These are phyloP conservation scores for Nasonia oneida DNA, from an alignment of 2,888 invertebrate species.

Conservation along the genomic window DNA sequence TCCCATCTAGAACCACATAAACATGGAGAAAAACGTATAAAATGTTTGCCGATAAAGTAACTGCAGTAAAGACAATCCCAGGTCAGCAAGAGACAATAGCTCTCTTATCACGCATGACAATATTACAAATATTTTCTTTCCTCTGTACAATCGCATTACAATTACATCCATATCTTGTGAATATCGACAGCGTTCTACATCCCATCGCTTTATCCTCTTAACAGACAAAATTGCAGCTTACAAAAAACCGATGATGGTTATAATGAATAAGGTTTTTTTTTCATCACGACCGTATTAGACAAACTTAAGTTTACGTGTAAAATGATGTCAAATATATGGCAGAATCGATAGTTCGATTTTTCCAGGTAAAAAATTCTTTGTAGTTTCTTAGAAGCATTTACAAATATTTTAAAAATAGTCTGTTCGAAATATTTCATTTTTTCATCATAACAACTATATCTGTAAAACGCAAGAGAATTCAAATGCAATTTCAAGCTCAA, in stretches of 20 bases:
- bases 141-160: slow-evolving; percentile 55
- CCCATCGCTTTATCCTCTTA: slow-evolving; percentile 1
- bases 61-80: slow-evolving; percentile 27
- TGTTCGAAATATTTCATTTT: slow-evolving; percentile 12
- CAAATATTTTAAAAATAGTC: slow-evolving; percentile 16
- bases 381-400: neutral
- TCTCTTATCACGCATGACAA: slow-evolving; percentile 51
- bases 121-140: slow-evolving; percentile 58
- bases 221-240: slow-evolving; percentile 3
- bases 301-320: slow-evolving; percentile 32
- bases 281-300: neutral
- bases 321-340: slow-evolving; percentile 37
- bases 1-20: neutral
- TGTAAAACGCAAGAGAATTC: neutral
- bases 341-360: slow-evolving; percentile 24
- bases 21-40: slow-evolving; percentile 30
- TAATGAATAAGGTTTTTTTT: slow-evolving; percentile 13
- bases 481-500: neutral
- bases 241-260: neutral
- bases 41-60: slow-evolving; percentile 43
- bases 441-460: neutral
- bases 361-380: neutral
- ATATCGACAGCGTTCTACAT: neutral
- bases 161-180: slow-evolving; percentile 9
- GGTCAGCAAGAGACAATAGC: slow-evolving; percentile 43